Evolutionary conservation across 2,113 vertebrate species (phyloP).

Genomic region (Pseudorhombus dupliciocellatus): DNA sequence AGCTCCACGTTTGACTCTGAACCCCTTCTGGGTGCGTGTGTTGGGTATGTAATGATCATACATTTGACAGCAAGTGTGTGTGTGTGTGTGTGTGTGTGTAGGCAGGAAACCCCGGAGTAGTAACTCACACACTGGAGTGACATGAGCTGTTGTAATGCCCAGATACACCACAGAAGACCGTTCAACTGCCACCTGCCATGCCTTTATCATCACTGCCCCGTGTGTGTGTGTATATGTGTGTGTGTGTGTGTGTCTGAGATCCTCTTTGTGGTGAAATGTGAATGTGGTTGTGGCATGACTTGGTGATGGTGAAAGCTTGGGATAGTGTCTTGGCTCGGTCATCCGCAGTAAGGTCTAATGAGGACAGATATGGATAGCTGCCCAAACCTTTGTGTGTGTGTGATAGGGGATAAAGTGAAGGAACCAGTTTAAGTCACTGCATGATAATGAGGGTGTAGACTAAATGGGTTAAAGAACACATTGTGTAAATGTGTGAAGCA

Average conservation of each 20-base stretch:
- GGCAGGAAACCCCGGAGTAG: conserved; percentile 62
- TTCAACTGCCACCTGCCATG: conserved; percentile 71
- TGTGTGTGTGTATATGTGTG: background rate
- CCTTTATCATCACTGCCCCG: conserved; percentile 60
- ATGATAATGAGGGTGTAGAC: background rate
- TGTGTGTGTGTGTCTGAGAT: too few relatives aligned
- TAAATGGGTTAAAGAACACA: too few relatives aligned
- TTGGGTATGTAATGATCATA: conserved; percentile 4
- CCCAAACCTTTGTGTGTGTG: too few relatives aligned
- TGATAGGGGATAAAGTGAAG: conserved; percentile 19
- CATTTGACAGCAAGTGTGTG: conserved; percentile 29
- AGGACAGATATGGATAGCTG: too few relatives aligned
- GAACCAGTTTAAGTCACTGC: background rate
- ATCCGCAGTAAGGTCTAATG: too few relatives aligned
- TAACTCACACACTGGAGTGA: conserved; percentile 59
- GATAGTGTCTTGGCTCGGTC: too few relatives aligned
- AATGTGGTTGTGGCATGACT: too few relatives aligned
- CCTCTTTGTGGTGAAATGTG: too few relatives aligned
- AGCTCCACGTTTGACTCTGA: conserved; percentile 20
- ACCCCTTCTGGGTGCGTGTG: background rate
- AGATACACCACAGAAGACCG: conserved; percentile 43
- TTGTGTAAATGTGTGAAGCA: too few relatives aligned
- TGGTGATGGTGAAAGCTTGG: too few relatives aligned
- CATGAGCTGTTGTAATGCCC: conserved; percentile 51
- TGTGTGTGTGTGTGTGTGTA: conserved; percentile 19